Conservation (phyloP, 2,113 vertebrate genomes). For the Heterotilapia buettikoferi region DNA sequence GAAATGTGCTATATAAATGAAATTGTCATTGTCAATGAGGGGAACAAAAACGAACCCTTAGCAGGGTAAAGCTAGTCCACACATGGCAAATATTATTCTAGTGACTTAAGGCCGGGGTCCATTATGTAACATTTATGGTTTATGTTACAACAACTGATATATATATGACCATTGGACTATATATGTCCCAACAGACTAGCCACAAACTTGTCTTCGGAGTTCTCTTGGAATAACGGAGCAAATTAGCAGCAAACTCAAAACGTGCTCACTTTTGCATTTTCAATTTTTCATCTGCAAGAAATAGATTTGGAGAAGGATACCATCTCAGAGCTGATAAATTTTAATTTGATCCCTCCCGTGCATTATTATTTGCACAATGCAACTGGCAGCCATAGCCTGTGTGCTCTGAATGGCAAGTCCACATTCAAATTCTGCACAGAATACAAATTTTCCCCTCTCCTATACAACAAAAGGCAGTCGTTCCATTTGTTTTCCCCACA, state of each 20-base stretch:
- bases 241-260: conserved; percentile 21
- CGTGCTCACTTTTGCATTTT: conserved; percentile 25
- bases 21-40: neutral
- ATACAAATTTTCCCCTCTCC: conserved; percentile 19
- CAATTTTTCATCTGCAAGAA: conserved; percentile 56
- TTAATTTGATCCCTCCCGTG: conserved; percentile 57
- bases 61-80: neutral
- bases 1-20: neutral
- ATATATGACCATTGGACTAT: neutral
- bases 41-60: neutral
- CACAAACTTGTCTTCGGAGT: neutral
- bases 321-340: conserved; percentile 52
- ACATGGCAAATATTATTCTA: neutral
- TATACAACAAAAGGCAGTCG: conserved; percentile 61
- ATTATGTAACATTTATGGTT: neutral
- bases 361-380: conserved; percentile 60
- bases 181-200: neutral
- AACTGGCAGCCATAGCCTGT: conserved; percentile 9
- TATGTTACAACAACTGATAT: neutral
- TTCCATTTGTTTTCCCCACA: conserved; percentile 60
- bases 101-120: neutral
- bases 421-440: conserved; percentile 50
- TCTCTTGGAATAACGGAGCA: neutral
- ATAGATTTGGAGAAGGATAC: conserved; percentile 59
- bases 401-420: conserved; percentile 55